Evolutionary conservation across 2,888 invertebrate genomes (phyloP), one percentile per base, ranked within the genome.

Genomic region (Xestia ashworthii): DNA sequence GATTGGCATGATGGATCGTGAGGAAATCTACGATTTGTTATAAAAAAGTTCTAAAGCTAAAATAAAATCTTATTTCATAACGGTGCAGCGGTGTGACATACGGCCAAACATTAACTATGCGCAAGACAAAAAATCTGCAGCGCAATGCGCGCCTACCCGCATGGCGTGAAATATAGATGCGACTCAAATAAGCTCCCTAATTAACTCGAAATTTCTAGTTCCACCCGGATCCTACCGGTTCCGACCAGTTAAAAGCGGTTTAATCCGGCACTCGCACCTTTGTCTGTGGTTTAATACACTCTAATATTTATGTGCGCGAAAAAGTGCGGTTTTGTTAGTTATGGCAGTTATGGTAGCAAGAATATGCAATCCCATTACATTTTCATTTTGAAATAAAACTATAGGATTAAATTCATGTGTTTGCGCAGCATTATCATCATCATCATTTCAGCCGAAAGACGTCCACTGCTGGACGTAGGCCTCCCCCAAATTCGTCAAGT

Each of bases 181-280:
- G 48, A 64, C 66, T 74, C 76, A 84, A 80, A 85, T 86, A 88
- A 87, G 68, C 81, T 69, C 50, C 38, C 67, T 85, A 87, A 87
- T 85, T 80, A 88, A 88, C 87, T 74, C 14, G 70, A 85, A 83
- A 81, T 80, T 69, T 84, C 86, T 81, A 73, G 75, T 86, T 78
- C 66, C 71, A 78, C 71, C 76, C 71, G 50, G 78, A 60, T 78
- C 66, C 75, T 76, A 71, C 78, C 71, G 50, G 78, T 64, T 80
- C 64, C 70, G 60, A 67, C 78, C 66, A 58, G 79, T 68, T 81
- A 67, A 77, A 80, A 81, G 68, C 65, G 46, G 81, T 68, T 76
- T 82, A 80, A 82, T 81, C 81, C 69, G 22, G 76, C 64, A 67
- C 67, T 53, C 70, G 62, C 73, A 79, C 82, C 83, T 76, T 79